Evolutionary conservation across 53 echinoderm and acorn worm species (phyloP), one percentile per base, ranked within the genome.

Genomic region (Echinometra lucunter): DNA sequence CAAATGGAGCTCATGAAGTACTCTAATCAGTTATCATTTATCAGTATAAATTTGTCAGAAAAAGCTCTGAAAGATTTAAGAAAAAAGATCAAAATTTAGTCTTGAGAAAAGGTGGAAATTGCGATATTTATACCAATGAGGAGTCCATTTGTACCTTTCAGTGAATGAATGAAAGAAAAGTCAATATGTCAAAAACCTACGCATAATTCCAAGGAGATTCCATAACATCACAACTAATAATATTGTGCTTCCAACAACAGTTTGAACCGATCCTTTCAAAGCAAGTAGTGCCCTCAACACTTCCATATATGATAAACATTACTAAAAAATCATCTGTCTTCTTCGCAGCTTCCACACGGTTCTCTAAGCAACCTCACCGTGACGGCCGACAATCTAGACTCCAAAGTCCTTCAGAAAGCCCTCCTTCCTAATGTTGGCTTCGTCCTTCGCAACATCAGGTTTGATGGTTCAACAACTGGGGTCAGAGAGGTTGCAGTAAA

Each of bases 281-380:
- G 9, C 37, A 21, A 57, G 6, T 27, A 37, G 34, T 75, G 18
- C 78, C 37, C 37, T 18, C 28, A 53, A 53, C n/a, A n/a, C n/a
- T n/a, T n/a, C n/a, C n/a, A n/a, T n/a, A n/a, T n/a, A n/a, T n/a
- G 74, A 57, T n/a, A 53, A 55, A 88, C 10, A 34, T 49, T 28
- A 49, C 44, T 91, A 23, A 45, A 66, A 16, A 63, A 0, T 83
- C 3, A n/a, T n/a, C n/a, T n/a, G n/a, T n/a, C n/a, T n/a, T 38
- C 34, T 72, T 57, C 35, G 11, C 95, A 98, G 98, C 88, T 98
- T 18, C 99, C 99, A 42, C 97, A 98, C 72, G 95, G 98, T 30
- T 95, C 99, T 16, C 92, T 98, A 12, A 97, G 97, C 88, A 95
- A 95, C 25, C 95, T 98, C 3, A 94, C 92, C 87, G 98, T 98